Percentiles rank a stretch among this genome's conserved stretches.
phyloP scores from a whole-genome alignment of 1,140 invertebrate genomes.

The Oryctes rhinoceros region DNA sequence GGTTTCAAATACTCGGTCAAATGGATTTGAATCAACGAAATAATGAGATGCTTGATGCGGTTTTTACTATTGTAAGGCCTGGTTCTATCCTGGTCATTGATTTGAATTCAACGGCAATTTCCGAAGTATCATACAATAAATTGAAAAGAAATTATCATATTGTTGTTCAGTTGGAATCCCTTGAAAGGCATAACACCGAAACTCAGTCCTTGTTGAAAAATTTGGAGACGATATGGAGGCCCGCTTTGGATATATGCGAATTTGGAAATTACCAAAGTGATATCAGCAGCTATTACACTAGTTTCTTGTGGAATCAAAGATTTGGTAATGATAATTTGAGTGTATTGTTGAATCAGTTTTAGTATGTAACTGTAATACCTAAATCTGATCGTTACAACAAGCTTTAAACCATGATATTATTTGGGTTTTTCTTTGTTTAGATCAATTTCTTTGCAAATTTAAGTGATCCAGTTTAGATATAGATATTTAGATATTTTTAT shows the following conservation, averaged over 20 bases:
- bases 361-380: neutral
- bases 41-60: conserved; percentile 27
- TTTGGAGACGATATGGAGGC: conserved; percentile 63
- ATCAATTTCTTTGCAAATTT: neutral
- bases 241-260: conserved; percentile 61
- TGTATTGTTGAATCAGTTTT: conserved; percentile 38
- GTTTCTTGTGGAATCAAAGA: conserved; percentile 41
- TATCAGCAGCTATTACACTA: conserved; percentile 33
- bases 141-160: conserved; percentile 37
- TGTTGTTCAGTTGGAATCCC: conserved; percentile 38
- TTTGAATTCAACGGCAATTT: conserved; percentile 38
- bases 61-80: conserved; percentile 24
- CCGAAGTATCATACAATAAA: neutral
- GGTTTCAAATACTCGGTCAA: conserved; percentile 40
- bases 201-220: conserved; percentile 37
- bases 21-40: conserved; percentile 13
- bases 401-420: conserved; percentile 15
- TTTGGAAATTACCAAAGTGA: conserved; percentile 58
- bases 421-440: neutral
- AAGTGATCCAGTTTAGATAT: neutral
- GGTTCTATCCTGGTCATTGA: conserved; percentile 44
- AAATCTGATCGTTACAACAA: neutral
- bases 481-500: neutral
- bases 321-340: conserved; percentile 42
- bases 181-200: conserved; percentile 37